Base-by-base conservation (phyloP, 2,113 vertebrate species). In the Tragelaphus strepsiceros region DNA sequence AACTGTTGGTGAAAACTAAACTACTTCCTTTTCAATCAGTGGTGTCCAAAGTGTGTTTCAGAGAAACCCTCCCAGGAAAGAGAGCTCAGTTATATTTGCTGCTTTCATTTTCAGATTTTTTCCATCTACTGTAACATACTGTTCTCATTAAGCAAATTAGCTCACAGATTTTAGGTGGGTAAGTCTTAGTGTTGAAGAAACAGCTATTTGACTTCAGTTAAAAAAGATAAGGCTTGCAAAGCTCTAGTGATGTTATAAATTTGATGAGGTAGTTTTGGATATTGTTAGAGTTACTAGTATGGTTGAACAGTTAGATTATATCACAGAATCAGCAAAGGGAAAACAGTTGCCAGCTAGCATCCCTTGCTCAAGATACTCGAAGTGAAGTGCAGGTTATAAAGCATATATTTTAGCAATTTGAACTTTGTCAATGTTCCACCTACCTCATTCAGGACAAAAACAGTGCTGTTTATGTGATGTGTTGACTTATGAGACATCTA, bases 71-170 rank as follows among this genome's bases (percentile, higher is more conserved):
- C 19, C 21, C 28, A 24, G 49, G 46, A 97, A 96, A 93, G 46
- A 96, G 86, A 51, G 19, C 30, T 93, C 46, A 46, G 26, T 94
- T 90, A 46, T 6, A 81, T 94, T 90, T 95, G 39, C 3, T 43
- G 21, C 43, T 95, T 96, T 97, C 22, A 88, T 96, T 97, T 97
- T 94, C 81, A 86, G 74, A 92, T 83, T 82, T 81, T 94, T 54
- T 90, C 51, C 49, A 92, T 77, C 51, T 89, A 64, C 49, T n/a
- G 51, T 96, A 67, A 92, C 43, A 95, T 62, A 89, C 17, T 81
- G 26, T 95, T 95, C 87, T 96, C 84, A 98, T 96, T 78, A 96
- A 92, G 82, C 35, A 96, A 94, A 96, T 32, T 85, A 97, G 46
- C 43, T 81, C 85, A 92, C 19, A 78, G 56, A 94, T 82, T 94